Percentiles rank a stretch among this genome's conserved stretches.
These are phyloP conservation scores for Sarcophaga rosellei DNA, from an alignment of 2,888 invertebrate genomes.

Conservation along the genomic window DNA sequence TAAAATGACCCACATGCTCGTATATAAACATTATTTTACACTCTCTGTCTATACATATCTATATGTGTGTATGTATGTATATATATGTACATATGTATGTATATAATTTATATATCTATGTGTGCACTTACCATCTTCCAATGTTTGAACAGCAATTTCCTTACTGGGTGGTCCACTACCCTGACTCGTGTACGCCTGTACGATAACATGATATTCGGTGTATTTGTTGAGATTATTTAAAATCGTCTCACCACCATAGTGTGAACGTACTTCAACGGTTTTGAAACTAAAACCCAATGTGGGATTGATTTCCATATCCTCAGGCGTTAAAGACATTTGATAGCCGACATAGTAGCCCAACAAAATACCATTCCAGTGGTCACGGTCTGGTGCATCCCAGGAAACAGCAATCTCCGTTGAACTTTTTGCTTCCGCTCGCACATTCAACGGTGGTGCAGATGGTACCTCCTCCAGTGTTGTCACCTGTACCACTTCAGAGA, in stretches of 20 bases:
- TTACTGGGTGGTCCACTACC: slow-evolving; percentile 93
- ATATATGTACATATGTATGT: too few species aligned
- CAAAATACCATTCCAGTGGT: slow-evolving; percentile 93
- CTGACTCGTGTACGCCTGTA: slow-evolving; percentile 93
- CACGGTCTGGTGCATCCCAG: slow-evolving; percentile 93
- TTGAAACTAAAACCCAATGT: slow-evolving; percentile 87
- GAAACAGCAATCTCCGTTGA: slow-evolving; percentile 92
- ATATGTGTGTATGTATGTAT: too few species aligned
- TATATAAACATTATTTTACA: too few species aligned
- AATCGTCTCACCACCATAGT: slow-evolving; percentile 86
- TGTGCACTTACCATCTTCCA: slow-evolving; percentile 88
- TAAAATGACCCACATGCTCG: too few species aligned
- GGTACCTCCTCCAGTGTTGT: slow-evolving; percentile 93
- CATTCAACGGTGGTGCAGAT: slow-evolving; percentile 90
- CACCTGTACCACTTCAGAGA: slow-evolving; percentile 92
- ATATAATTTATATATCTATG: too few species aligned
- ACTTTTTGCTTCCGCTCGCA: slow-evolving; percentile 91
- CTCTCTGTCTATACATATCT: too few species aligned
- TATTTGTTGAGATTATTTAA: slow-evolving; percentile 89
- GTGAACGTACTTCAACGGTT: slow-evolving; percentile 89
- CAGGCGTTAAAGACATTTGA: slow-evolving; percentile 83
- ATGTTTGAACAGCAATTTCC: slow-evolving; percentile 89
- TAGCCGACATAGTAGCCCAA: slow-evolving; percentile 94
- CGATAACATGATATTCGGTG: slow-evolving; percentile 90
- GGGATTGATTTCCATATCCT: slow-evolving; percentile 81